Conservation (phyloP, 2,888 invertebrate genomes). For the Glaucopsyche alexis region DNA sequence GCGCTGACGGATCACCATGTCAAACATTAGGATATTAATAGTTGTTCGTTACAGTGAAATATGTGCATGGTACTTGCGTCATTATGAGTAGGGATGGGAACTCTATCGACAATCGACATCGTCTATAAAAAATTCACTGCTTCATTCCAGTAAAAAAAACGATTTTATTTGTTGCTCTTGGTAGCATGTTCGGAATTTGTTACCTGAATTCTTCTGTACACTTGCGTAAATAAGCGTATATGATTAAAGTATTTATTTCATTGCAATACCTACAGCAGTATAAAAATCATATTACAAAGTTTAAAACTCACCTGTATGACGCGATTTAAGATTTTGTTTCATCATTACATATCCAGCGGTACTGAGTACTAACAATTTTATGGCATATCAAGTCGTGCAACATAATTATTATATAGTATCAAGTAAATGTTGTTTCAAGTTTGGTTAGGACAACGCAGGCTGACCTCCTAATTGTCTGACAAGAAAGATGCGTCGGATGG, state of each 20-base stretch:
- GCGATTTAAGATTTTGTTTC: background rate
- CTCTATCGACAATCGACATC: background rate
- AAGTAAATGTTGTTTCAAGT: too few species aligned
- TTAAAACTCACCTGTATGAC: background rate
- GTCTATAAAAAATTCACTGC: background rate
- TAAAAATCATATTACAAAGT: background rate
- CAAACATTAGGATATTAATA: conserved; percentile 10
- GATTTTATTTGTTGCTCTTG: background rate
- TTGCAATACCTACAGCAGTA: background rate
- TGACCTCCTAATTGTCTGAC: too few species aligned
- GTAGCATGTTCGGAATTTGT: background rate
- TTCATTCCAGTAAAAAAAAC: background rate
- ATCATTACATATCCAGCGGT: background rate
- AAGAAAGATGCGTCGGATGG: too few species aligned
- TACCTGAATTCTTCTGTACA: background rate
- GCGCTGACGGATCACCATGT: conserved; percentile 13
- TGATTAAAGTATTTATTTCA: background rate
- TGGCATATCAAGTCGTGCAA: background rate
- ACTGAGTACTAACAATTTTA: background rate
- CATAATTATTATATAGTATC: background rate
- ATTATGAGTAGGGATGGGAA: background rate
- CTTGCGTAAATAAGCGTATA: background rate
- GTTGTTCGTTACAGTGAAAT: background rate
- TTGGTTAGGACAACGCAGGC: too few species aligned
- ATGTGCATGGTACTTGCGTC: conserved; percentile 13